Percentiles rank a stretch among this genome's conserved stretches.
phyloP scores from a whole-genome alignment of 1,140 invertebrate genomes.

The Drosophila tsacasi region DNA sequence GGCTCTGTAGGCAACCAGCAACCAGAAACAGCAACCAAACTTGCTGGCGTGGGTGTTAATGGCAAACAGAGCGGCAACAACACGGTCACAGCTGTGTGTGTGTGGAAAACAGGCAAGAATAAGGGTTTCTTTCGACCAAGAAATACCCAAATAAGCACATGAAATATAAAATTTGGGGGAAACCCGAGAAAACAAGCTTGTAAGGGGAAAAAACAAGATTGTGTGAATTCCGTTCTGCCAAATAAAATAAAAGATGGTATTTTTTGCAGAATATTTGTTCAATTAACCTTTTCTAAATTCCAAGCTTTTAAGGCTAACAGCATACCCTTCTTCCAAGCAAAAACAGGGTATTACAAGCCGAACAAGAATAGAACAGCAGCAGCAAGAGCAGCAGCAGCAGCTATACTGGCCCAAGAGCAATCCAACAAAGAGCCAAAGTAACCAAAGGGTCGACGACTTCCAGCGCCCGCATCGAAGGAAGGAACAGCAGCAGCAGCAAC shows the following conservation, averaged over 20 bases:
- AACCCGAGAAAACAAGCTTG: too few relatives aligned
- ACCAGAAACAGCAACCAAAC: constrained; percentile 33
- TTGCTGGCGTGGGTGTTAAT: constrained; percentile 76
- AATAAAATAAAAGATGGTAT: too few relatives aligned
- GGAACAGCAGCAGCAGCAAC: constrained; percentile 30
- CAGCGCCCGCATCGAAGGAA: constrained; percentile 71
- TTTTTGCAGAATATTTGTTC: too few relatives aligned
- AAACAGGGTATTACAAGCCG: constrained; percentile 49
- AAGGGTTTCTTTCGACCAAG: constrained; percentile 8
- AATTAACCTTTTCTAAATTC: too few relatives aligned
- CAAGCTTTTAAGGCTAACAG: background rate
- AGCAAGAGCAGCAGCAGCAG: constrained; percentile 26
- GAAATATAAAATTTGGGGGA: too few relatives aligned
- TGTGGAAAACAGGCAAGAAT: constrained; percentile 21
- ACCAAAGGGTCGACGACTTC: constrained; percentile 79
- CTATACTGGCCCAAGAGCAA: constrained; percentile 32
- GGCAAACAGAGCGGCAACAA: constrained; percentile 69
- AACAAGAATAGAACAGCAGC: constrained; percentile 59
- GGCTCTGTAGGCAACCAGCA: constrained; percentile 33
- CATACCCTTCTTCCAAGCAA: background rate
- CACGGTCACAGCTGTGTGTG: constrained; percentile 42
- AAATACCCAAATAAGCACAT: constrained; percentile 4
- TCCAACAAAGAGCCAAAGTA: constrained; percentile 21
- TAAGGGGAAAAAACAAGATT: too few relatives aligned
- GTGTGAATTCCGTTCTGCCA: too few relatives aligned